Percentiles rank a stretch among this genome's conserved stretches.
Evolutionary conservation across 2,797 vertebrate genomes (phyloP).

Genomic region (Fistularia tabacaria): DNA sequence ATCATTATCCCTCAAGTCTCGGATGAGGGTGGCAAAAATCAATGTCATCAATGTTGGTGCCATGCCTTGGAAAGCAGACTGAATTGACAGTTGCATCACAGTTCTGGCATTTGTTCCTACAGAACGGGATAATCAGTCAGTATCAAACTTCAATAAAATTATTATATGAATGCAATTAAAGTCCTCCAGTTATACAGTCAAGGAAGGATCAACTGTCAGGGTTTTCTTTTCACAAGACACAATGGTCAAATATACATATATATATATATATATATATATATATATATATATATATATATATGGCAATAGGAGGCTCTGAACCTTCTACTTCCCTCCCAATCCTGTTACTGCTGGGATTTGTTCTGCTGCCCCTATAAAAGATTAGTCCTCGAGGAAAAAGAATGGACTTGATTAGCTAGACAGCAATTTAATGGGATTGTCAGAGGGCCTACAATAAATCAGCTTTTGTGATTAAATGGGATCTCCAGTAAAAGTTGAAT

Average conservation of each 20-base stretch:
- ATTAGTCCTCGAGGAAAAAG: slow-evolving; percentile 79
- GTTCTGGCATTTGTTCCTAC: no score
- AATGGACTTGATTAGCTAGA: slow-evolving; percentile 84
- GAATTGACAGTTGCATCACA: slow-evolving; percentile 11
- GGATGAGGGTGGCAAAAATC: no score
- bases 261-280: slow-evolving; percentile 43
- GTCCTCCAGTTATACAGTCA: no score
- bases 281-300: slow-evolving; percentile 59
- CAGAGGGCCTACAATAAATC: slow-evolving; percentile 80
- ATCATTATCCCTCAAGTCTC: background rate
- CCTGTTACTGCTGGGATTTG: slow-evolving; percentile 77
- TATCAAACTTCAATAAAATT: no score
- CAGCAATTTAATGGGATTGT: slow-evolving; percentile 87
- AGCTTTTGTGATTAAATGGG: slow-evolving; percentile 86
- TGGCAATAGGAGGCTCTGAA: slow-evolving; percentile 33
- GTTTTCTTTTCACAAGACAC: no score
- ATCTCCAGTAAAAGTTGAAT: slow-evolving; percentile 80
- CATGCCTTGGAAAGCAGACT: no score
- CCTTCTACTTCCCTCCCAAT: slow-evolving; percentile 64
- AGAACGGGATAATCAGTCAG: no score
- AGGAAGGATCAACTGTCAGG: no score
- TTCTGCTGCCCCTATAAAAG: slow-evolving; percentile 77
- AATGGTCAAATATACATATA: no score
- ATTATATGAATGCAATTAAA: no score
- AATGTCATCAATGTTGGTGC: no score